A percentile compares a stretch with the other conserved stretches of the same genome.
Conservation (phyloP, 1,140 invertebrate species). For the Parapsyche elsis region DNA sequence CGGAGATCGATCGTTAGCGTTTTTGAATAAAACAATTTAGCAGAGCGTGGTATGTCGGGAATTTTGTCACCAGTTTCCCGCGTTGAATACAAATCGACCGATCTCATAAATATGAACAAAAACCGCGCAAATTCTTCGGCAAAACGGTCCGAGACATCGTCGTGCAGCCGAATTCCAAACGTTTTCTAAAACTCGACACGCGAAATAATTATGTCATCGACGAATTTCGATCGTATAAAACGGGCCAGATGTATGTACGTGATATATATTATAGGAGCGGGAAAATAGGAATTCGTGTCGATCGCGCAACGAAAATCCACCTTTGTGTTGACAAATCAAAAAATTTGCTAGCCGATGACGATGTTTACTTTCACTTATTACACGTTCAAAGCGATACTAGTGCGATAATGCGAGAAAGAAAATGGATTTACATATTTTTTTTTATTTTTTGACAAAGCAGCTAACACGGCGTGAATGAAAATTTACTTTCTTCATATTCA, state of each 20-base stretch:
- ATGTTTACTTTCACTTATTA: conserved; percentile 7
- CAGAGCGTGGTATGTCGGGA: neutral
- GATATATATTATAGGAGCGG: neutral
- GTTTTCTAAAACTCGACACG: neutral
- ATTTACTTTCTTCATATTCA: too few species aligned
- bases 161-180: neutral
- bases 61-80: neutral
- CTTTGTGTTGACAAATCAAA: neutral
- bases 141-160: neutral
- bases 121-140: neutral
- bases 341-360: neutral
- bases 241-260: neutral
- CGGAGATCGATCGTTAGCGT: neutral
- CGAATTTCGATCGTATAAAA: neutral
- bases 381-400: neutral
- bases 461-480: too few species aligned
- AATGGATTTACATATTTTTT: too few species aligned
- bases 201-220: conserved; percentile 23
- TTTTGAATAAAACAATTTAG: neutral
- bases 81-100: conserved; percentile 17
- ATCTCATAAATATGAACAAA: conserved; percentile 19
- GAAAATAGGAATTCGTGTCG: conserved; percentile 12
- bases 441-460: too few species aligned
- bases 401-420: too few species aligned
- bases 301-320: neutral